A percentile compares a stretch with the other conserved stretches of the same genome.
phyloP scores from a whole-genome alignment of 2,113 vertebrate species.

The Esox niger region DNA sequence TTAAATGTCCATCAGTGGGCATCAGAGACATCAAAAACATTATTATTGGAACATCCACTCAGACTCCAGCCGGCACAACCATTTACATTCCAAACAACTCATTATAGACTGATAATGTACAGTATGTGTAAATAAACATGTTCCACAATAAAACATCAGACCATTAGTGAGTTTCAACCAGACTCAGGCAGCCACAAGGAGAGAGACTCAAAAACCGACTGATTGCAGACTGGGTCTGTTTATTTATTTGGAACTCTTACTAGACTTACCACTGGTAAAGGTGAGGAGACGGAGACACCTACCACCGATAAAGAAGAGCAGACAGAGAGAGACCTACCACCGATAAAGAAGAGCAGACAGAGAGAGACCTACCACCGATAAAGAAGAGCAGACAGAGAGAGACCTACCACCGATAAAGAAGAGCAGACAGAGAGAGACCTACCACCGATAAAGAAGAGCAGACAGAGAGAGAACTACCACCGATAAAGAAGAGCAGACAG shows the following conservation, averaged over 20 bases:
- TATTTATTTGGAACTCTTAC: too few relatives aligned
- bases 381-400: background rate
- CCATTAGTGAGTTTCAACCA: too few relatives aligned
- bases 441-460: background rate
- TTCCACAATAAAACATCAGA: background rate
- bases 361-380: background rate
- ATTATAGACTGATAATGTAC: constrained; percentile 8
- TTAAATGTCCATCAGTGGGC: constrained; percentile 40
- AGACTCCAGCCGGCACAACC: constrained; percentile 32
- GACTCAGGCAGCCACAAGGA: too few relatives aligned
- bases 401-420: background rate
- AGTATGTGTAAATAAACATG: constrained; percentile 21
- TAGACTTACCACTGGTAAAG: background rate
- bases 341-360: background rate
- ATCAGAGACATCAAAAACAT: constrained; percentile 10
- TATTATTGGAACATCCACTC: constrained; percentile 15
- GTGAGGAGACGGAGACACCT: background rate
- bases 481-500: too few relatives aligned
- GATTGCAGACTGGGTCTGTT: too few relatives aligned
- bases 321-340: background rate
- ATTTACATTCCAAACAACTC: constrained; percentile 39
- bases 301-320: background rate
- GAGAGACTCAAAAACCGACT: too few relatives aligned
- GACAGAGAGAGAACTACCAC: too few relatives aligned
- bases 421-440: background rate